These are phyloP conservation scores for Lucilia cuprina DNA, from an alignment of 1,140 invertebrate species.

Conservation along the genomic window DNA sequence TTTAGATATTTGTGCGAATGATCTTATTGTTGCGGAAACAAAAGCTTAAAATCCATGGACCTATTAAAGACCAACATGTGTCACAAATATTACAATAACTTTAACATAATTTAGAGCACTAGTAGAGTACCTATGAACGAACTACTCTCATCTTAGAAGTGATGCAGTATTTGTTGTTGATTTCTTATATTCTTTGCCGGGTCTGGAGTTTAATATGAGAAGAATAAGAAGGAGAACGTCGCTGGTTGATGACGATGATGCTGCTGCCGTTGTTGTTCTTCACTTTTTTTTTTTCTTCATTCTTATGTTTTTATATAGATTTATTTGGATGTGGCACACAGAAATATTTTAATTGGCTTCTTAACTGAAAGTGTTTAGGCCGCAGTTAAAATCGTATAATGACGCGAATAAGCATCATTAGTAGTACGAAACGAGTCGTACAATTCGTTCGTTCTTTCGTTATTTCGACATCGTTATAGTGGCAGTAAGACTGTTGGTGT, in stretches of 20 bases:
- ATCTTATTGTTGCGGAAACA: no score
- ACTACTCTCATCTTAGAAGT: background rate
- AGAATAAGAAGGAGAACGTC: conserved; percentile 19
- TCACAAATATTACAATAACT: no score
- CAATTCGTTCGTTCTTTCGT: no score
- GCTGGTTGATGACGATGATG: background rate
- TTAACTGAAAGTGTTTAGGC: conserved; percentile 63
- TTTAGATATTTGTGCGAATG: no score
- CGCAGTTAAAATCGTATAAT: conserved; percentile 61
- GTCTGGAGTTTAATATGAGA: background rate
- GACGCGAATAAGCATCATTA: conserved; percentile 31
- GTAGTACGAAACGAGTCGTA: background rate
- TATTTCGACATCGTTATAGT: background rate
- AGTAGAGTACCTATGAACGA: no score
- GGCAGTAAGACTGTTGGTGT: background rate
- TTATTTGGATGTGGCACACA: conserved; percentile 27
- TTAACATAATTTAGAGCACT: no score
- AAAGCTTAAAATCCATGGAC: no score
- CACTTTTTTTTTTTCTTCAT: background rate
- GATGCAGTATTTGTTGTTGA: background rate
- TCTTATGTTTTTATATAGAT: no score
- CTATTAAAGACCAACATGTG: no score
- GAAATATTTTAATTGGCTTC: conserved; percentile 63
- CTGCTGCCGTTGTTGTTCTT: background rate
- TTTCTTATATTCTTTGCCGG: background rate